Base-by-base conservation (phyloP, 2,888 invertebrate species). In the Drosophila hamatofila region DNA sequence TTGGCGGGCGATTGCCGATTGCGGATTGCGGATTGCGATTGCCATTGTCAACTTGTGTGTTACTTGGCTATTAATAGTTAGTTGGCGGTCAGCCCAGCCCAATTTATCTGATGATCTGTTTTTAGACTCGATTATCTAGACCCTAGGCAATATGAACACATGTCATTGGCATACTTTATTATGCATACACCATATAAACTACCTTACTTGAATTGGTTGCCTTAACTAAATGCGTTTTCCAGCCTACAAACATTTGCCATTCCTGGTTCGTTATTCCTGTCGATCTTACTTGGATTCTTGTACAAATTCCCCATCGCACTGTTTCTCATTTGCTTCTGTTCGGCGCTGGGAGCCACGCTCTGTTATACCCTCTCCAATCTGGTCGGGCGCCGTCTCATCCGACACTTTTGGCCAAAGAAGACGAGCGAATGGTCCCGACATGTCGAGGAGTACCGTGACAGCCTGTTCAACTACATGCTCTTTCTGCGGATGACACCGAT, bases 191-290 rank as follows among this genome's bases (percentile, higher is more conserved):
- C 12, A 35, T 12, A 18, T 35, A 21, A 30, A 39, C 39, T 39
- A 39, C 39, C 42, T 69, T 39, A 39, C n/a, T 51, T 18, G 21
- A 12, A 71, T 91, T 91, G 92, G 71, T 75, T 52, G 90, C 91
- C 92, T 93, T 92, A 92, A 93, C 80, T 72, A 8, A 30, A 30
- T n/a, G 21, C 41, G 1, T 18, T 16, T 18, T 57, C 16, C 62
- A 98, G 98, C 93, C 95, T 99, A 91, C 99, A 99, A 95, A 98
- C 99, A 73, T 99, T 99, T 94, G 99, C 99, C 90, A 99, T 99
- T 94, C 99, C 99, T 74, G 99, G 99, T 78, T 99, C 99, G 18
- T 96, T 99, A 91, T 99, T 99, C 92, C 94, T 99, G 61, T 99
- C 99, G 76, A 98, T 99, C 86, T 94, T 99, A 59, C 98, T 98